A percentile compares a stretch with the other conserved stretches of the same genome.
phyloP scores from a whole-genome alignment of 2,888 invertebrate species.

The Conus canariensis region DNA sequence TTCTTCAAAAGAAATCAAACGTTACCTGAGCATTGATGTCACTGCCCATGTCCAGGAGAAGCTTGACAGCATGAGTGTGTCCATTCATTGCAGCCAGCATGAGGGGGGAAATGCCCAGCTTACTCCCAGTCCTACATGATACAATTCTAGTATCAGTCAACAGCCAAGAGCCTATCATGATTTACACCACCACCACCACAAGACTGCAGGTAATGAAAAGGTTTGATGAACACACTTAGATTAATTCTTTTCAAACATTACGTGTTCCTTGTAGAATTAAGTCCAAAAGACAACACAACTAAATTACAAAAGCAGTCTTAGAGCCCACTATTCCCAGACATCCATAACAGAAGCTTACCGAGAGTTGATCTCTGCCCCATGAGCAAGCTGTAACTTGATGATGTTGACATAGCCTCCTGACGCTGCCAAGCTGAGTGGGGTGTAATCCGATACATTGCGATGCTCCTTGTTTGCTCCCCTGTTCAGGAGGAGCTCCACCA shows the following conservation, averaged over 20 bases:
- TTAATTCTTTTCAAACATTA: too few relatives aligned
- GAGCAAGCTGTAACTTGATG: slow-evolving; percentile 93
- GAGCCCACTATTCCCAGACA: too few relatives aligned
- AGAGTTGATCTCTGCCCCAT: slow-evolving; percentile 99
- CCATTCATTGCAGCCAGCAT: slow-evolving; percentile 99
- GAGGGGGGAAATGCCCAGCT: slow-evolving; percentile 97
- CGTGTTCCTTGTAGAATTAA: too few relatives aligned
- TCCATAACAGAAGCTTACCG: slow-evolving; percentile 67
- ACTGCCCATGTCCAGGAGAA: slow-evolving; percentile 97
- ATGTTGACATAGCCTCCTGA: slow-evolving; percentile 99
- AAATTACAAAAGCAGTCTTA: too few relatives aligned
- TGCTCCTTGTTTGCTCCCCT: slow-evolving; percentile 96
- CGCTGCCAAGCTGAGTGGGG: slow-evolving; percentile 98
- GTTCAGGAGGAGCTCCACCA: slow-evolving; percentile 93
- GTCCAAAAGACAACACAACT: too few relatives aligned
- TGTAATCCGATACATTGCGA: slow-evolving; percentile 99
- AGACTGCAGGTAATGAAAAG: too few relatives aligned
- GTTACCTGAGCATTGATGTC: slow-evolving; percentile 96
- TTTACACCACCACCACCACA: too few relatives aligned
- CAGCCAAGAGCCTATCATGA: too few relatives aligned
- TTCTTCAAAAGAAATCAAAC: too few relatives aligned
- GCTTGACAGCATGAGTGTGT: slow-evolving; percentile 94
- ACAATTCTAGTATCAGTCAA: background rate
- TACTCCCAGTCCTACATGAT: slow-evolving; percentile 85
- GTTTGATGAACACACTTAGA: too few relatives aligned